Conservation (phyloP, 2,888 invertebrate genomes). For the Hyposoter didymator region DNA sequence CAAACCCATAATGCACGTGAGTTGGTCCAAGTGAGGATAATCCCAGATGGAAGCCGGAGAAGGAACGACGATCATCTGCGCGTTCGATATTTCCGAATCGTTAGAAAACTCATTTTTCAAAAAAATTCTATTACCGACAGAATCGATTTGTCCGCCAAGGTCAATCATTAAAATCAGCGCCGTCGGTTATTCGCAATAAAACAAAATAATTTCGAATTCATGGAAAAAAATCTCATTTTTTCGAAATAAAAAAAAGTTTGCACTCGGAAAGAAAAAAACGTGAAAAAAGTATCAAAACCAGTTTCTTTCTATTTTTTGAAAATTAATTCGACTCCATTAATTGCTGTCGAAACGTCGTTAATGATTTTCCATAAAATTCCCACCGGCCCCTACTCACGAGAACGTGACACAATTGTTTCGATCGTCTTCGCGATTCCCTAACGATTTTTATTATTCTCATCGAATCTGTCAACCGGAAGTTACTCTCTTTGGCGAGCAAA, state of each 20-base stretch:
- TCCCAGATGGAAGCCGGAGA: constrained; percentile 74
- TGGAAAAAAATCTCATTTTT: too few relatives aligned
- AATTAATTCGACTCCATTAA: background rate
- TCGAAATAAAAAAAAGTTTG: too few relatives aligned
- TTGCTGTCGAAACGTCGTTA: background rate
- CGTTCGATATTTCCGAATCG: constrained; percentile 5
- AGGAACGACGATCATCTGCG: constrained; percentile 72
- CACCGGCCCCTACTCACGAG: background rate
- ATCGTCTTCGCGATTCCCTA: background rate
- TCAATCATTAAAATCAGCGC: too few relatives aligned
- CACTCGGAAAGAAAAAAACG: too few relatives aligned
- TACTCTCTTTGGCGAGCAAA: background rate
- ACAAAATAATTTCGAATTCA: too few relatives aligned
- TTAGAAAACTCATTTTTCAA: background rate
- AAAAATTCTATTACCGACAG: background rate
- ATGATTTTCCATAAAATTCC: background rate
- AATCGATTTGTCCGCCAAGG: background rate
- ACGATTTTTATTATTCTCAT: background rate
- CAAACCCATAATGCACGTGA: constrained; percentile 66
- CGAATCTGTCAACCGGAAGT: background rate
- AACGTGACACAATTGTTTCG: background rate
- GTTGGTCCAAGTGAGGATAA: constrained; percentile 72
- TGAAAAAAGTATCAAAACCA: too few relatives aligned
- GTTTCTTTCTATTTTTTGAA: too few relatives aligned
- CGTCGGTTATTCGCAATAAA: too few relatives aligned